Conservation (phyloP, 2,113 vertebrate genomes). For the Dascyllus trimaculatus region DNA sequence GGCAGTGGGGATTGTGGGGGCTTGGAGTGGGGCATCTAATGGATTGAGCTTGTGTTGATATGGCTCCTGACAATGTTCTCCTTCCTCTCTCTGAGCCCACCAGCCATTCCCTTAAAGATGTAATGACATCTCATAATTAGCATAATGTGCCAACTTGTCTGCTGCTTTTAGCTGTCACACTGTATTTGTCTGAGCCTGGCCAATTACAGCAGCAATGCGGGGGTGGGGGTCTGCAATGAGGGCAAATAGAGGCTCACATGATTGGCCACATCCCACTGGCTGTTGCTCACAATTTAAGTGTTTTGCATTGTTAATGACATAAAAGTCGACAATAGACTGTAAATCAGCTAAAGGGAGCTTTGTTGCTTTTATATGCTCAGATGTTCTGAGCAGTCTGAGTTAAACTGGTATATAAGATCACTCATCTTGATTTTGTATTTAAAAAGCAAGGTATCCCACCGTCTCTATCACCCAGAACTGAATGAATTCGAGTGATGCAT, state of each 20-base stretch:
- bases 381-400: constrained; percentile 19
- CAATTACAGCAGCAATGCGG: constrained; percentile 68
- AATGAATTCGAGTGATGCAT: neutral
- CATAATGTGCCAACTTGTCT: constrained; percentile 85
- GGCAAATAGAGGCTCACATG: constrained; percentile 59
- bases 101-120: constrained; percentile 81
- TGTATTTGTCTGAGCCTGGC: constrained; percentile 82
- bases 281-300: constrained; percentile 78
- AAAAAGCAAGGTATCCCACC: neutral
- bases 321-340: constrained; percentile 51
- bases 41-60: constrained; percentile 65
- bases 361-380: constrained; percentile 82
- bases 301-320: constrained; percentile 55
- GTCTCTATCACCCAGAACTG: neutral
- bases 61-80: constrained; percentile 83
- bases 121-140: constrained; percentile 85
- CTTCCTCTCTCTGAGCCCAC: constrained; percentile 69
- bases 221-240: constrained; percentile 31
- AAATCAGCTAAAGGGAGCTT: constrained; percentile 64
- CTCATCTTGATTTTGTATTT: constrained; percentile 3
- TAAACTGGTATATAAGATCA: neutral
- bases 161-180: constrained; percentile 84
- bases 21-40: constrained; percentile 47
- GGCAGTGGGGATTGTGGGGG: neutral
- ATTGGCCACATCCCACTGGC: constrained; percentile 55